Evolutionary conservation across 37 sponge, comb jelly and placozoan species (phyloP).

Genomic region (Eunapius fragilis): DNA sequence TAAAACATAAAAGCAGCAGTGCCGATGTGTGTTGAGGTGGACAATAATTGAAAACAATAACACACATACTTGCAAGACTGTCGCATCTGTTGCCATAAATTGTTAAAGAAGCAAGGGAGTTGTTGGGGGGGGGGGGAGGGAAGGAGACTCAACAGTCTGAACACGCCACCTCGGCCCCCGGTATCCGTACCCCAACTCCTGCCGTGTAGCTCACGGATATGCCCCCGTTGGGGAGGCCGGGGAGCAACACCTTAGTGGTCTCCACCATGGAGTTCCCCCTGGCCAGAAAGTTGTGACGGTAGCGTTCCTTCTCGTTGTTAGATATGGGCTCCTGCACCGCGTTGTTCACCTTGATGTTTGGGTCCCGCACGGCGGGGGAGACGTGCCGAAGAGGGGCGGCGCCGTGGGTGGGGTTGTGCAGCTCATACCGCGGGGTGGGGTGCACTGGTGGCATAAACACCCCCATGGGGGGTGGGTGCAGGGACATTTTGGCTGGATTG

Average conservation of each 20-base stretch:
- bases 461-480: background rate
- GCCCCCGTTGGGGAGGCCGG: background rate
- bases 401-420: background rate
- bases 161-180: background rate
- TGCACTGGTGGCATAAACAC: too few species aligned
- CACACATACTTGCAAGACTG: too few species aligned
- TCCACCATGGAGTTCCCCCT: background rate
- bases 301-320: background rate
- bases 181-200: background rate
- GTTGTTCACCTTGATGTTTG: background rate
- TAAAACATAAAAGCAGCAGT: too few species aligned
- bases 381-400: background rate
- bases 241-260: background rate
- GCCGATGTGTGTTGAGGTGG: too few species aligned
- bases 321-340: background rate
- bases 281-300: background rate
- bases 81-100: too few species aligned
- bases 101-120: too few species aligned
- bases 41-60: too few species aligned
- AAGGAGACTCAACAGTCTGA: background rate
- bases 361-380: background rate
- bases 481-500: background rate
- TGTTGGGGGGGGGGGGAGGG: too few species aligned
- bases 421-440: background rate
- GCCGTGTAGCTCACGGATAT: background rate